Evolutionary conservation across 2,797 vertebrate genomes (phyloP), one percentile per base, ranked within the genome.

Genomic region (Sebastes taczanowskii): DNA sequence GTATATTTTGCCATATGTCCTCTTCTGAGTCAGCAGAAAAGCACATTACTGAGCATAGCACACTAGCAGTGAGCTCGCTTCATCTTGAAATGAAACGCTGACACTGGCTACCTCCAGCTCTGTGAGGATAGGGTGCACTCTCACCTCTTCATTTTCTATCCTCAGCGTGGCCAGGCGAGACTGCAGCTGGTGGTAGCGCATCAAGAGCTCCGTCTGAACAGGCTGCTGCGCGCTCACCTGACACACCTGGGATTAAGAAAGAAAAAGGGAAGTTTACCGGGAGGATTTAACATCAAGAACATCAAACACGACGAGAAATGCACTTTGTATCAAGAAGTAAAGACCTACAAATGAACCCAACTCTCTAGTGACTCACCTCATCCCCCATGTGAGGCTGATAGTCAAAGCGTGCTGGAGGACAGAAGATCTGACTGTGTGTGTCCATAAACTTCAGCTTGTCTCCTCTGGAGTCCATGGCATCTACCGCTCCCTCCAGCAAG

Each of bases 341-440:
- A 58, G 32, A 66, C 35, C n/a, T 22, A 23, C 2, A 67, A 46
- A 71, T 14, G 69, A 77, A 77, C n/a, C 6, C 7, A n/a, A 1
- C 29, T 22, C 52, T 42, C 8, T 7, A 4, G 14, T 11, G 42
- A 22, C 81, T 94, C 91, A 98, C 99, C 97, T 99, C 98, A 1
- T 99, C 99, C 23, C 97, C 99, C 97, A 99, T 99, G 91, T 99
- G 99, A 0, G 97, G 98, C 95, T 99, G 98, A 94, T 98, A 99
- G 94, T 99, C 99, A 1, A 99, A 99, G 88, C 97, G 97, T 18
- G 99, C 95, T 0, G 98, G 98, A 0, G 98, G 99, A 90, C 98
- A 99, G 95, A 99, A 99, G 81, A 98, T 97, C 90, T 99, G 97
- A 88, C 97, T 97, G 93, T 98, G 97, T 91, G 96, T 96, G 91